phyloP scores from a whole-genome alignment of 2,113 vertebrate species.

The Phrynosoma platyrhinos region DNA sequence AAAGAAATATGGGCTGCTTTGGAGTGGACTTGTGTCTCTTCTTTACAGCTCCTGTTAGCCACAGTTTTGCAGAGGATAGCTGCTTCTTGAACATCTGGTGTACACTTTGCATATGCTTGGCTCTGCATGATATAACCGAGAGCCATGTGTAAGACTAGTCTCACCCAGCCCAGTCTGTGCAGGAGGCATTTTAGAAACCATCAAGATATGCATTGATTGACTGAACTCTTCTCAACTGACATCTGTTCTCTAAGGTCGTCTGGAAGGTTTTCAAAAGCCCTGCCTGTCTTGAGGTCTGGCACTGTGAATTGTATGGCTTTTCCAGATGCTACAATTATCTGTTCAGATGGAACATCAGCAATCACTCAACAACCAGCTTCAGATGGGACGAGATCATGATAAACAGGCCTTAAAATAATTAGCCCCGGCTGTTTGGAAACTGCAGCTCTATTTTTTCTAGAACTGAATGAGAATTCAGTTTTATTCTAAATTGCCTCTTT shows the following conservation, averaged over 20 bases:
- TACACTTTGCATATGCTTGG: neutral
- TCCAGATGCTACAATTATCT: neutral
- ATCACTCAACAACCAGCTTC: neutral
- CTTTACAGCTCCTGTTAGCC: neutral
- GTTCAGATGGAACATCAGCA: neutral
- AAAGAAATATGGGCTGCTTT: neutral
- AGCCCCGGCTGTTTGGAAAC: neutral
- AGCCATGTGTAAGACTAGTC: neutral
- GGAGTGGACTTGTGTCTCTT: neutral
- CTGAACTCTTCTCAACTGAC: neutral
- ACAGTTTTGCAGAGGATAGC: neutral
- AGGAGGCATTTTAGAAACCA: neutral
- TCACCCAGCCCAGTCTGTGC: neutral
- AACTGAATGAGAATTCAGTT: no score
- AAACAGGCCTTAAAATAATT: neutral
- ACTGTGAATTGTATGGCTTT: neutral
- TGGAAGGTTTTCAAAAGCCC: neutral
- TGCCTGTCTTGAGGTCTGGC: neutral
- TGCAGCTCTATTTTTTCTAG: neutral
- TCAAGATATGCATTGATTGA: neutral
- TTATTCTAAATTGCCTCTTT: no score
- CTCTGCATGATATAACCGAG: neutral
- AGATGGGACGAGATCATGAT: neutral
- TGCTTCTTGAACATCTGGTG: neutral
- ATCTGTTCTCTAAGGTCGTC: neutral